Percentiles rank a stretch among this genome's conserved stretches.
Evolutionary conservation across 30 jellyfish, hydroid and myxozoan species (phyloP).

Genomic region (Morbakka virulenta): DNA sequence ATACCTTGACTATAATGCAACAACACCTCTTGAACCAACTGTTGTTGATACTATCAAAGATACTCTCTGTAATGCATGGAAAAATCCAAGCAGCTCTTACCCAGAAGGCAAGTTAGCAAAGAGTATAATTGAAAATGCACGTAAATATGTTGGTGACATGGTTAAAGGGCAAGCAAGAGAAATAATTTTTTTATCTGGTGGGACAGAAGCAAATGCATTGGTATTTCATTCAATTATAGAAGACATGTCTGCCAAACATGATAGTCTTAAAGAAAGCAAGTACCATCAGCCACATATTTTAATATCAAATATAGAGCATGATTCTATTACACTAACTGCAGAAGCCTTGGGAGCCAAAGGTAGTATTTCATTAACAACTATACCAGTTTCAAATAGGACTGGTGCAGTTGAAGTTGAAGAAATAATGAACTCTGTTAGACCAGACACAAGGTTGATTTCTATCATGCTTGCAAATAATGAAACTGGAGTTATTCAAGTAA

Average conservation of each 20-base stretch:
- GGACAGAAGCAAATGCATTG: conserved; percentile 91
- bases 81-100: conserved; percentile 93
- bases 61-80: conserved; percentile 83
- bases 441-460: conserved; percentile 66
- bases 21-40: conserved; percentile 90
- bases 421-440: conserved; percentile 27
- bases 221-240: conserved; percentile 43
- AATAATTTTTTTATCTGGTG: conserved; percentile 80
- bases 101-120: conserved; percentile 84
- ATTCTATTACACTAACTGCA: conserved; percentile 63
- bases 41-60: conserved; percentile 62
- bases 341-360: conserved; percentile 27
- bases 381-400: conserved; percentile 59
- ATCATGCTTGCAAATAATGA: conserved; percentile 94
- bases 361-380: conserved; percentile 43
- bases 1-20: conserved; percentile 87
- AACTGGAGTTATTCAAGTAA: conserved; percentile 91
- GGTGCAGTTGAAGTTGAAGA: conserved; percentile 72
- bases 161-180: conserved; percentile 51
- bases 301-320: conserved; percentile 79
- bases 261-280: too few relatives aligned
- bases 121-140: conserved; percentile 50
- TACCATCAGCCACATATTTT: conserved; percentile 84
- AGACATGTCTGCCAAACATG: neutral
- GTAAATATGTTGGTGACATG: conserved; percentile 66